These are phyloP conservation scores for Hirtodrosophila duncani DNA, from an alignment of 2,888 invertebrate species.

Conservation along the genomic window DNA sequence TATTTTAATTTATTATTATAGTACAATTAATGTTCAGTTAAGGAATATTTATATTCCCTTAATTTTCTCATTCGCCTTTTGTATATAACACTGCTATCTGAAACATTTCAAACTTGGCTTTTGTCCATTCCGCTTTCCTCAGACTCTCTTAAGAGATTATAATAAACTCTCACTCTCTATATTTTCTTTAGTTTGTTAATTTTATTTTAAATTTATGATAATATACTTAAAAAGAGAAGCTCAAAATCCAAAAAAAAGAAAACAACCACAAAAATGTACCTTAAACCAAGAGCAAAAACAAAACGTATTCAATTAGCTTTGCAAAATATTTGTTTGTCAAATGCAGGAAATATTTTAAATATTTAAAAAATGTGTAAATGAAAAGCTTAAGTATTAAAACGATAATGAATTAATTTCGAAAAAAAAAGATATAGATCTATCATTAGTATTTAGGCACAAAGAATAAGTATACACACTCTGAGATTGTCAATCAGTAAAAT, in stretches of 20 bases:
- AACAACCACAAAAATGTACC: slow-evolving; percentile 51
- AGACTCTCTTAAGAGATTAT: slow-evolving; percentile 5
- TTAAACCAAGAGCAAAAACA: slow-evolving; percentile 42
- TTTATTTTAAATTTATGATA: not conserved
- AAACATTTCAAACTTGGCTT: too few species aligned
- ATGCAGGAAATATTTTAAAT: slow-evolving; percentile 30
- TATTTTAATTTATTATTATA: slow-evolving; percentile 49
- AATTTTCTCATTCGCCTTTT: slow-evolving; percentile 16
- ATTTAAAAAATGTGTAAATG: slow-evolving; percentile 15
- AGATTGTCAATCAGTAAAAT: slow-evolving; percentile 14
- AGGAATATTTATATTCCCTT: slow-evolving; percentile 12
- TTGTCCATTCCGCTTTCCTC: not conserved
- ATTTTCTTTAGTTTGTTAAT: slow-evolving; percentile 4
- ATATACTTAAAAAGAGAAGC: slow-evolving; percentile 21
- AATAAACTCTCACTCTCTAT: slow-evolving; percentile 4
- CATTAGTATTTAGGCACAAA: not conserved
- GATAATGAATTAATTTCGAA: slow-evolving; percentile 9
- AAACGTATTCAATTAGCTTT: slow-evolving; percentile 66
- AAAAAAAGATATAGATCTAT: slow-evolving; percentile 1
- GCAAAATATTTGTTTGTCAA: slow-evolving; percentile 28
- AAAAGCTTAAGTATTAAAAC: slow-evolving; percentile 21
- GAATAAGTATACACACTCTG: not conserved
- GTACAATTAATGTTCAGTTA: slow-evolving; percentile 14
- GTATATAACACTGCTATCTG: slow-evolving; percentile 6
- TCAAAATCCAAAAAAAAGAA: slow-evolving; percentile 20